Evolutionary conservation across 2,888 invertebrate species (phyloP), one percentile per base, ranked within the genome.

Genomic region (Camptogramma bilineatum): DNA sequence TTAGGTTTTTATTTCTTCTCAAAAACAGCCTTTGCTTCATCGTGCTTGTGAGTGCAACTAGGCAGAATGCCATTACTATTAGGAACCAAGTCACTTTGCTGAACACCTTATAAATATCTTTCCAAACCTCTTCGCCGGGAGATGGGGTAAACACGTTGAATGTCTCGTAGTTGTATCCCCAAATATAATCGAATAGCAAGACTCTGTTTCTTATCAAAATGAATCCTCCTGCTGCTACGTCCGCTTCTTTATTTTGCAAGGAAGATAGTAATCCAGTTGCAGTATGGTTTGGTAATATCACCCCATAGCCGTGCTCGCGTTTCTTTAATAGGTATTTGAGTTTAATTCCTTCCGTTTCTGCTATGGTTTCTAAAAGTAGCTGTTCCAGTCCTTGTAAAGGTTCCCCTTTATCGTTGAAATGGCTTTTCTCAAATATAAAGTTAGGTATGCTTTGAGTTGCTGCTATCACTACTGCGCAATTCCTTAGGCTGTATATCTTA

Each of bases 131-230:
- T 42, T 77, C 75, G 7, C 61, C 75, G 9, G 64, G 8, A 0
- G 76, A 68, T 18, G 86, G 83, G 9, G 81, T 82, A 48, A 78
- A 84, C 61, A 89, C 51, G 52, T 75, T 69, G 18, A 76, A 79
- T 13, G 71, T 61, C 18, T 73, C 80, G 53, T 80, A 85, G 61
- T 77, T 80, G 52, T 83, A 81, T 8, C 87, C 87, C 76, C 77
- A 84, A 31, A 88, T 68, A 24, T 72, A 87, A 62, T 88, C 87
- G 50, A 87, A 88, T 18, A 81, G 52, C 44, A 82, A 70, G 2
- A 80, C 73, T 67, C 86, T 76, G 62, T 86, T 87, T 65, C 73
- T 73, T 34, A 83, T 83, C 18, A 89, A 68, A 24, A 78, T 50
- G 7, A 79, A 82, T 0, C 85, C 86, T 16, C 87, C 87, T 18